These are phyloP conservation scores for Pristionchus exspectatus DNA, from an alignment of 2,888 invertebrate species.

Conservation along the genomic window DNA sequence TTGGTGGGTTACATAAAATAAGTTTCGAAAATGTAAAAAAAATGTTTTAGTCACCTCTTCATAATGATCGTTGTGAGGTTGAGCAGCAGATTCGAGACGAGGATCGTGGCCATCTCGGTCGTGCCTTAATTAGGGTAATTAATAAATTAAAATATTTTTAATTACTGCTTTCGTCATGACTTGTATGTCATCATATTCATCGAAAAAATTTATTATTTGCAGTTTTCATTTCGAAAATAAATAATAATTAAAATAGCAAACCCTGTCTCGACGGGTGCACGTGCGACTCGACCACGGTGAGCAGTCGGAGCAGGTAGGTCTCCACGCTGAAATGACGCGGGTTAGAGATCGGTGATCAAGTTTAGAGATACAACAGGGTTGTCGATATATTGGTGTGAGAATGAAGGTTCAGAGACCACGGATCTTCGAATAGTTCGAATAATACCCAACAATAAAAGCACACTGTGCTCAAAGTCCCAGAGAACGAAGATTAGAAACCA, in stretches of 20 bases:
- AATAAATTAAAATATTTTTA: background rate
- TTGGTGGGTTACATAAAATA: no score
- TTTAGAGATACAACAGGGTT: background rate
- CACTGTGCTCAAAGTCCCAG: background rate
- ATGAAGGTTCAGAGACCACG: no score
- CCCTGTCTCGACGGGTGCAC: constrained; percentile 63
- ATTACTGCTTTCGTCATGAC: background rate
- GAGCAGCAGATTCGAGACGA: constrained; percentile 39
- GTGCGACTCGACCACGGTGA: constrained; percentile 61
- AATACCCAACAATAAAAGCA: no score
- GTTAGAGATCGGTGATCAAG: background rate
- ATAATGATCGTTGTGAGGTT: background rate
- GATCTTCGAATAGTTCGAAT: no score
- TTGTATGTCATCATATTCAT: no score
- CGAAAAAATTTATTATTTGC: background rate
- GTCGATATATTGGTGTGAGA: no score
- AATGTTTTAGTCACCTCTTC: background rate
- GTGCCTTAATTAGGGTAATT: background rate
- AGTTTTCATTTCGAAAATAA: background rate
- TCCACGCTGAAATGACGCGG: constrained; percentile 58
- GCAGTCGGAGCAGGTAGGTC: constrained; percentile 60
- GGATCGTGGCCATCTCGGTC: constrained; percentile 35
- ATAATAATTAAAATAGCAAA: no score
- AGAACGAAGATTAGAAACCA: background rate
- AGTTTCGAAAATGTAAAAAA: background rate